phyloP scores from a whole-genome alignment of 2,797 vertebrate genomes.

The Anomalospiza imberbis region DNA sequence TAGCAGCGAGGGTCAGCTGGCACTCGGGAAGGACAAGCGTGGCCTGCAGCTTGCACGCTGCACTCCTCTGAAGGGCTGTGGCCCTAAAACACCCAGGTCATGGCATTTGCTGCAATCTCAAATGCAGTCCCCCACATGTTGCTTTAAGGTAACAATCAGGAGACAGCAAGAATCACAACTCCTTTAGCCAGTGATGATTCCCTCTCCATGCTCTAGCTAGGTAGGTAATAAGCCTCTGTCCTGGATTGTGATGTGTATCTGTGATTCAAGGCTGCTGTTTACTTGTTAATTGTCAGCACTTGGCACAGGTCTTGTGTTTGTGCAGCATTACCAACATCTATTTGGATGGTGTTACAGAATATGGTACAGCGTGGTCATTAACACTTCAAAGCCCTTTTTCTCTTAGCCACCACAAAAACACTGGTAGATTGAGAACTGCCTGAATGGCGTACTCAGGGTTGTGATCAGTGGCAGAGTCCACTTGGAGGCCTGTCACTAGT shows the following conservation, averaged over 20 bases:
- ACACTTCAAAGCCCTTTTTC: not conserved
- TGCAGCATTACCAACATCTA: not conserved
- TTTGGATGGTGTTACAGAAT: not conserved
- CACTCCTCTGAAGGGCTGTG: not conserved
- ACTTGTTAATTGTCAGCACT: not conserved
- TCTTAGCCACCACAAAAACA: not conserved
- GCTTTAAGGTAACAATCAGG: not conserved
- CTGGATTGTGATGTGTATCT: rapidly evolving
- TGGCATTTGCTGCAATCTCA: not conserved
- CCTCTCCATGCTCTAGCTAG: not conserved
- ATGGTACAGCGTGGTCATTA: not conserved
- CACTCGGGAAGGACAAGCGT: rapidly evolving
- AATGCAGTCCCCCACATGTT: not conserved
- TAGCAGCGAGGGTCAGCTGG: rapidly evolving
- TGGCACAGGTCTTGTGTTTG: not conserved
- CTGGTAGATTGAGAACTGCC: not conserved
- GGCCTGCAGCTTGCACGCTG: not conserved
- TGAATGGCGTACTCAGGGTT: not conserved
- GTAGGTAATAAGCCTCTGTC: not conserved
- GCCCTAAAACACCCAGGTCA: not conserved
- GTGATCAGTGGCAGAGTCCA: too few relatives aligned
- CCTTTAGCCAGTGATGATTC: not conserved
- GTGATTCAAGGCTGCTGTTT: not conserved
- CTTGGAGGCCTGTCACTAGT: not conserved
- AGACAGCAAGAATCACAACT: not conserved